Percentiles rank a stretch among this genome's conserved stretches.
Conservation (phyloP, 2,888 invertebrate genomes). For the Deroplatys truncata region DNA sequence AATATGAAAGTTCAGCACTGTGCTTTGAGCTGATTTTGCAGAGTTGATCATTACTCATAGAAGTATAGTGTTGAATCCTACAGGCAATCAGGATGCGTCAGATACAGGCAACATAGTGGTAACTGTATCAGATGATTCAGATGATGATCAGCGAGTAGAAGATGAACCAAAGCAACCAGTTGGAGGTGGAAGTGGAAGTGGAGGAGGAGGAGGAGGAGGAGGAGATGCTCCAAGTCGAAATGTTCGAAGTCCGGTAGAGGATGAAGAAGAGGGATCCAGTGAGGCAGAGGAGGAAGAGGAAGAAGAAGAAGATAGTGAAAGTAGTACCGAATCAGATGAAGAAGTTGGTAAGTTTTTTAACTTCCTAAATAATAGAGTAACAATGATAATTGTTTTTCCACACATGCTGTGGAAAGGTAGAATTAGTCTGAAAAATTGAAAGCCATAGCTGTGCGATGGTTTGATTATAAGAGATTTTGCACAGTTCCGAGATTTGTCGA, state of each 20-base stretch:
- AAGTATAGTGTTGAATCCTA: background rate
- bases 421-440: too few species aligned
- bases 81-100: background rate
- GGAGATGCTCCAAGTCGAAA: background rate
- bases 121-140: constrained; percentile 34
- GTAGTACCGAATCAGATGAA: constrained; percentile 29
- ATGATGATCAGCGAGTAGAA: constrained; percentile 39
- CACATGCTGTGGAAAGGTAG: too few species aligned
- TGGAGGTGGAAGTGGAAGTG: constrained; percentile 1
- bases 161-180: constrained; percentile 35
- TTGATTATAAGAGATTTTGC: too few species aligned
- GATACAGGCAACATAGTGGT: constrained; percentile 29
- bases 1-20: too few species aligned
- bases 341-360: constrained; percentile 14
- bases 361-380: background rate
- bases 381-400: too few species aligned
- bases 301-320: constrained; percentile 27
- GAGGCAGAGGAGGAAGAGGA: constrained; percentile 24
- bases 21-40: too few species aligned
- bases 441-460: too few species aligned
- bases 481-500: too few species aligned
- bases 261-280: constrained; percentile 19
- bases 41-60: too few species aligned
- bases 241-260: background rate
- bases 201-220: background rate